A percentile compares a stretch with the other conserved stretches of the same genome.
These are phyloP conservation scores for Caenorhabditis parvicauda DNA, from an alignment of 2,888 invertebrate species.

Conservation along the genomic window DNA sequence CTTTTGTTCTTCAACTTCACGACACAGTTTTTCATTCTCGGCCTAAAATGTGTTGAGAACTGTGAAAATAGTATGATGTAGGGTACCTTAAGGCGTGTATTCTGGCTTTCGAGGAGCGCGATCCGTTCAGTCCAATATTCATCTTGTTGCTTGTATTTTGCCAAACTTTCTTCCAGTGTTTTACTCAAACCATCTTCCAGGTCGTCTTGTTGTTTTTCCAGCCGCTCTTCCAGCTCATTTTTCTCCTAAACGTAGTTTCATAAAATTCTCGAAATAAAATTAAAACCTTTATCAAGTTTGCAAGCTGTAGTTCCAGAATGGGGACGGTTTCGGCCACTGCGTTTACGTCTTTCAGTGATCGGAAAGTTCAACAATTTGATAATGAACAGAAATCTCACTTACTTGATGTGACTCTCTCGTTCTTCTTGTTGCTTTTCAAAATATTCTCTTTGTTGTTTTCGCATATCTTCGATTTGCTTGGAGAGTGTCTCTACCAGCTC, in stretches of 20 bases:
- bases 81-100: conserved; percentile 17
- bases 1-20: conserved; percentile 46
- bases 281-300: conserved; percentile 37
- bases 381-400: background rate
- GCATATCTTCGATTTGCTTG: conserved; percentile 34
- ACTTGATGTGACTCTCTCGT: conserved; percentile 36
- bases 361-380: background rate
- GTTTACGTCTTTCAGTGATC: conserved; percentile 25
- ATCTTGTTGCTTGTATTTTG: conserved; percentile 48
- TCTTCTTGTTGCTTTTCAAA: conserved; percentile 32
- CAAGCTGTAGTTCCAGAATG: conserved; percentile 47
- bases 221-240: conserved; percentile 34
- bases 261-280: background rate
- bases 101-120: conserved; percentile 30
- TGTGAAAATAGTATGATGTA: too few relatives aligned
- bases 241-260: conserved; percentile 24
- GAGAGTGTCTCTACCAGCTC: conserved; percentile 46
- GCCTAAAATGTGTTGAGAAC: conserved; percentile 25
- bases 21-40: conserved; percentile 35
- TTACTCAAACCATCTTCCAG: conserved; percentile 51
- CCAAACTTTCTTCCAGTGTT: conserved; percentile 46
- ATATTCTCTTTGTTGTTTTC: conserved; percentile 28
- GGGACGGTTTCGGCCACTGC: conserved; percentile 49
- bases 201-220: conserved; percentile 37
- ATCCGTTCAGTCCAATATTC: conserved; percentile 56